Base-by-base conservation (phyloP, 2,888 invertebrate genomes). In the Itoplectis maculator region DNA sequence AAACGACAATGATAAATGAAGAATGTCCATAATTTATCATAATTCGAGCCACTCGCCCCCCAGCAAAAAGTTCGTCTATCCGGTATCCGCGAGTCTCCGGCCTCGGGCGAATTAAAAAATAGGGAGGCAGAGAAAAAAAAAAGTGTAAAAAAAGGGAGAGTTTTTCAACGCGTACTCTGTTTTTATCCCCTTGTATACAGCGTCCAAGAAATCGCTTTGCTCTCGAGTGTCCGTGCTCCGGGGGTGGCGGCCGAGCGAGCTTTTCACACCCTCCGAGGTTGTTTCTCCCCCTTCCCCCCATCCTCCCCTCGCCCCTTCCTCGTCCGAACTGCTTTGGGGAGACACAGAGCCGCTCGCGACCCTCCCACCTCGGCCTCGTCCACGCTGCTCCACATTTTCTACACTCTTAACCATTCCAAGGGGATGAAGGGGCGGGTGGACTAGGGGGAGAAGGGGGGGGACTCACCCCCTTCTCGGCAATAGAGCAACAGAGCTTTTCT, bases 161-260 rank as follows among this genome's bases (percentile, higher is more conserved):
- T 51, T 51, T 51, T 18, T 15, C 20, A 51, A 51, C 18, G 9
- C 51, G 6, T 47, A 15, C 45, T 65, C 13, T 69, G 47, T 47
- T 66, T 66, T 49, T 49, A 47, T 47, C n/a, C 29, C 35, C 47
- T 35, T 47, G 66, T 47, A 66, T 47, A 66, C 23, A 23, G 45
- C 47, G 65, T 69, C 37, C 68, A 40, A 51, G 40, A 54, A 54
- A 70, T 70, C 56, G 59, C 72, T 72, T 35, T 72, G 59, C 59
- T 35, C 29, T 23, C 29, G 59, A 45, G 56, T 59, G 15, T 72
- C 35, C 35, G 47, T 47, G 15, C 15, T 15, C 11, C 11, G 18
- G 29, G 59, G 29, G 45, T 20, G 18, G 59, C 45, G 18, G 59
- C 45, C 29, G 35, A 56, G 59, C 15, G 40, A 11, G 40, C 40